Percentiles rank a stretch among this genome's conserved stretches.
Conservation (phyloP, 2,113 vertebrate species). For the Megaceryle maxima region DNA sequence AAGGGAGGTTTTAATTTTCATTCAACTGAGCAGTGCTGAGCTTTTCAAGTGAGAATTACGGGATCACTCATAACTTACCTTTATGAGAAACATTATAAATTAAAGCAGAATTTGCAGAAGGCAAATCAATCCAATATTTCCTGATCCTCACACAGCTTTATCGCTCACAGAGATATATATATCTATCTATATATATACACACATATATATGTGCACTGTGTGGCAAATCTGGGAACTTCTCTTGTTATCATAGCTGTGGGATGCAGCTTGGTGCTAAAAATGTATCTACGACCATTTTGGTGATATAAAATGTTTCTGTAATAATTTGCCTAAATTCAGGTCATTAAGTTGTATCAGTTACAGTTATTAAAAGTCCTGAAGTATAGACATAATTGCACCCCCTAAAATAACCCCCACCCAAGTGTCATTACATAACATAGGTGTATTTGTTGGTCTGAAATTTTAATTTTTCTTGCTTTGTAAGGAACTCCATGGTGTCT, state of each 20-base stretch:
- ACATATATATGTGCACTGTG: not conserved
- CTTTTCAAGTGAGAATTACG: not conserved
- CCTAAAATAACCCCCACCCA: rapidly evolving
- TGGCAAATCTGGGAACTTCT: not conserved
- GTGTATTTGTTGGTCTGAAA: not conserved
- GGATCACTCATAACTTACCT: not conserved
- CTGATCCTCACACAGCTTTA: not conserved
- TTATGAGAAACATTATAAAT: not conserved
- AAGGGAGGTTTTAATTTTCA: not conserved
- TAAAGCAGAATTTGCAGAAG: not conserved
- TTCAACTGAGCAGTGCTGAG: not conserved
- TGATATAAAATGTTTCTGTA: not conserved
- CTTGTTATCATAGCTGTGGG: not conserved
- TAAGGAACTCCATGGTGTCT: not conserved
- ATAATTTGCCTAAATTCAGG: not conserved
- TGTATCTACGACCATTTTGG: not conserved
- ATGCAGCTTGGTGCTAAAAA: not conserved
- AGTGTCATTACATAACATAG: not conserved
- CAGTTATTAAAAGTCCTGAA: not conserved
- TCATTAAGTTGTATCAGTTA: not conserved
- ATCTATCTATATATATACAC: too few relatives aligned
- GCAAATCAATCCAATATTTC: not conserved
- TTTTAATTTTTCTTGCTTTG: not conserved
- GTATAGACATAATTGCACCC: not conserved
- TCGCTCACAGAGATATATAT: not conserved